Evolutionary conservation across 2,113 vertebrate species (phyloP).

Genomic region (Sturnira hondurensis): DNA sequence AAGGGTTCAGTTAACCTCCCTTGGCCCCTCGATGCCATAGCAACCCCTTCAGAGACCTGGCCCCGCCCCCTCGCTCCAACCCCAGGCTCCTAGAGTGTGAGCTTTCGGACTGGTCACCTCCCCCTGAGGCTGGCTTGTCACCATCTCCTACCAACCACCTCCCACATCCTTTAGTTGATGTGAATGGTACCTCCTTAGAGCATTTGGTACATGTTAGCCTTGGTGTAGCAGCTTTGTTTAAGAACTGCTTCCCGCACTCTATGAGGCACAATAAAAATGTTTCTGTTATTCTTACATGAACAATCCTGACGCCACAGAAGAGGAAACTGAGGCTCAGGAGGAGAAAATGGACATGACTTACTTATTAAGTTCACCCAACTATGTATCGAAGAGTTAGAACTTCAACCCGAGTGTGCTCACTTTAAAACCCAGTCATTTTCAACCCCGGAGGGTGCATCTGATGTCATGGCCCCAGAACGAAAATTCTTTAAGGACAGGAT

Average conservation of each 20-base stretch:
- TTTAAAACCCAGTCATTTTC: not conserved
- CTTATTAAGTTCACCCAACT: conserved; percentile 23
- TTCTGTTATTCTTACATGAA: not conserved
- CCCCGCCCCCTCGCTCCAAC: not conserved
- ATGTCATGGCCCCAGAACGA: not conserved
- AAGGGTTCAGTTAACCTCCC: conserved; percentile 51
- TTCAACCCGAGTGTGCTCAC: conserved; percentile 4
- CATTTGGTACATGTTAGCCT: not conserved
- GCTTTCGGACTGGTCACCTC: not conserved
- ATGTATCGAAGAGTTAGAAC: not conserved
- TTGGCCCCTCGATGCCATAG: conserved; percentile 56
- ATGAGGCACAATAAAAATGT: not conserved
- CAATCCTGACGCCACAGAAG: not conserved
- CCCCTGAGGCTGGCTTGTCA: not conserved
- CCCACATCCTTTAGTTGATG: not conserved
- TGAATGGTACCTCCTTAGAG: not conserved
- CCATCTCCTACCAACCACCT: not conserved
- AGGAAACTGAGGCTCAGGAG: conserved; percentile 32
- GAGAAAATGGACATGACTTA: not conserved
- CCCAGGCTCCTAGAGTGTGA: not conserved
- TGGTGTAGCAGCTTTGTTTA: not conserved
- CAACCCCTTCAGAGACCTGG: conserved; percentile 53
- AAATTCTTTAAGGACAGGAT: not conserved
- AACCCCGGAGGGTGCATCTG: not conserved
- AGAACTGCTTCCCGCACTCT: not conserved